These are phyloP conservation scores for Chloroclystis v-ata DNA, from an alignment of 2,888 invertebrate species.

Conservation along the genomic window DNA sequence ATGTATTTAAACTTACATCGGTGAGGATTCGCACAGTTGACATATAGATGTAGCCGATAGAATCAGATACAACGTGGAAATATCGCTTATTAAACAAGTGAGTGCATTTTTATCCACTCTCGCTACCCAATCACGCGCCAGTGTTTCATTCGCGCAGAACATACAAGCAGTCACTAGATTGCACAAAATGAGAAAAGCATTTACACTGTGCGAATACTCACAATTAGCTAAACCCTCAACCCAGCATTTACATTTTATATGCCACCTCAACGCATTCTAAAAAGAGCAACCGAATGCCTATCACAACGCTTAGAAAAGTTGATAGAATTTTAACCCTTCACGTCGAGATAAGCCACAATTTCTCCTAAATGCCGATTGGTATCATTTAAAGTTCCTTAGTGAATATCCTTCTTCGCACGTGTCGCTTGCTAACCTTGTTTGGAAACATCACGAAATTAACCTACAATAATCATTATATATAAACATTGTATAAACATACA, in stretches of 20 bases:
- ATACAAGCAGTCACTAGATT: constrained; percentile 16
- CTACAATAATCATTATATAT: constrained; percentile 75
- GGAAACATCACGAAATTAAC: constrained; percentile 74
- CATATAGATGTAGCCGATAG: constrained; percentile 1
- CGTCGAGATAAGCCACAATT: constrained; percentile 5
- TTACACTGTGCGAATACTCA: constrained; percentile 23
- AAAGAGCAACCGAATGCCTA: too few species aligned
- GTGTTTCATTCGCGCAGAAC: constrained; percentile 10
- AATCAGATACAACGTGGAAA: constrained; percentile 3
- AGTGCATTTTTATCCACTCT: constrained; percentile 14
- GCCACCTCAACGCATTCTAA: too few species aligned
- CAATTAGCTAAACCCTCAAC: constrained; percentile 22
- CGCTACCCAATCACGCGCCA: constrained; percentile 15
- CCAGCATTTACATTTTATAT: constrained; percentile 10
- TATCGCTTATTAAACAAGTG: constrained; percentile 2
- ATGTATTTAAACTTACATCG: constrained; percentile 23
- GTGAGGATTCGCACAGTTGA: constrained; percentile 21
- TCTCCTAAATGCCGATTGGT: constrained; percentile 13
- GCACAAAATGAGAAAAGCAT: constrained; percentile 14
- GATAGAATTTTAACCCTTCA: too few species aligned
- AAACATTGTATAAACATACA: constrained; percentile 72
- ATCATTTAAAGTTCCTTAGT: constrained; percentile 28
- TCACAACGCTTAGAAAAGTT: too few species aligned
- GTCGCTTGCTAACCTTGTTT: constrained; percentile 24
- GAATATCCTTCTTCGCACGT: constrained; percentile 29